Evolutionary conservation across 2,797 vertebrate species (phyloP).

Genomic region (Discoglossus pictus): DNA sequence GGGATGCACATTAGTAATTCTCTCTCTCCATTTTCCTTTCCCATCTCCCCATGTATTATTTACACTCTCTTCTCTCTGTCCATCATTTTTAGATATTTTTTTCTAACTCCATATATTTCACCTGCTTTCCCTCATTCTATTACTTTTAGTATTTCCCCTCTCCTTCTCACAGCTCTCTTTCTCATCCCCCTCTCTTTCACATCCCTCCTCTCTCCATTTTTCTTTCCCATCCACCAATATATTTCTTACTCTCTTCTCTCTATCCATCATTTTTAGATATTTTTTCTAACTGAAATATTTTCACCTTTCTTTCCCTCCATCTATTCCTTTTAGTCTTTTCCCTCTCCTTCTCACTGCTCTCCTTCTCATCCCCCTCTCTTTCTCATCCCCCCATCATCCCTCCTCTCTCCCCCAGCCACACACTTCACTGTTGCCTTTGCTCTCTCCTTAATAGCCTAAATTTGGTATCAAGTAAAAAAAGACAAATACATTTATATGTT

Average conservation of each 20-base stretch:
- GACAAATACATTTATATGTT: conserved; percentile 14
- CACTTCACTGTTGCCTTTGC: not conserved
- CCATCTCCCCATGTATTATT: not conserved
- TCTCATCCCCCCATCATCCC: not conserved
- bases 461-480: conserved; percentile 8
- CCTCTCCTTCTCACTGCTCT: not conserved
- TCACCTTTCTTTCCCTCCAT: not conserved
- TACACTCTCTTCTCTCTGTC: conserved; percentile 21
- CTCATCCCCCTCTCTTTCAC: not conserved
- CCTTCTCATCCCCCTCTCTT: not conserved
- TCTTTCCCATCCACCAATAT: not conserved
- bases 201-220: not conserved
- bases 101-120: not conserved
- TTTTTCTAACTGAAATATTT: no score
- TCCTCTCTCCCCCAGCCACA: no score
- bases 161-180: no score
- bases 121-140: not conserved
- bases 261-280: not conserved
- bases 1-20: no score
- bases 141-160: not conserved
- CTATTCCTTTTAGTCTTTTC: not conserved
- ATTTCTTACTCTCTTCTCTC: not conserved
- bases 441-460: conserved; percentile 3
- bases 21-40: not conserved
- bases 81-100: conserved; percentile 4